Percentiles rank a stretch among this genome's conserved stretches.
phyloP scores from a whole-genome alignment of 2,888 invertebrate genomes.

The Entomobrya proxima region DNA sequence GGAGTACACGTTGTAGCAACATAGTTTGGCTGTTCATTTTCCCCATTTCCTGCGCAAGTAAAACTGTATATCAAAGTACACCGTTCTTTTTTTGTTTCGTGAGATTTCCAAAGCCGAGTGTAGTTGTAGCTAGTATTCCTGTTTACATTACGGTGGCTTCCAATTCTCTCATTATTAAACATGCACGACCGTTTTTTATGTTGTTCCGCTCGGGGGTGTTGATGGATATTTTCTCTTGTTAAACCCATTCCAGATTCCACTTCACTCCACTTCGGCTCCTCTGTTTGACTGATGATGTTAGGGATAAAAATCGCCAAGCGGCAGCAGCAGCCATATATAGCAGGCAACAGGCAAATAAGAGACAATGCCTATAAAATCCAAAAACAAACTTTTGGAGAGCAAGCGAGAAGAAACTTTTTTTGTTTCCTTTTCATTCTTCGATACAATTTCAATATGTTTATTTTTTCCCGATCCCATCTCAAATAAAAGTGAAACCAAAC shows the following conservation, averaged over 20 bases:
- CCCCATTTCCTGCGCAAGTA: neutral
- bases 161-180: neutral
- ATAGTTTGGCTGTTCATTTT: neutral
- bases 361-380: neutral
- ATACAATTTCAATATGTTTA: conserved; percentile 7
- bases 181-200: neutral
- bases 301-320: conserved; percentile 7
- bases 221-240: neutral
- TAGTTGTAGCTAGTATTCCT: too few species aligned
- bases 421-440: neutral
- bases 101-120: too few species aligned
- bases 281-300: too few species aligned
- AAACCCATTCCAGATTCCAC: neutral
- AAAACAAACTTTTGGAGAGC: neutral
- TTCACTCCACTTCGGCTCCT: neutral
- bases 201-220: neutral
- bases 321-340: too few species aligned
- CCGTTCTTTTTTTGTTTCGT: too few species aligned
- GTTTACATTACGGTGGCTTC: conserved; percentile 6
- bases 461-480: neutral
- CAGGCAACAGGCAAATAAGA: neutral
- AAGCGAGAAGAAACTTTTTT: neutral
- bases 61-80: neutral
- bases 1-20: neutral
- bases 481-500: neutral